phyloP scores from a whole-genome alignment of 2,888 invertebrate genomes.

The Patella ulyssiponensis region DNA sequence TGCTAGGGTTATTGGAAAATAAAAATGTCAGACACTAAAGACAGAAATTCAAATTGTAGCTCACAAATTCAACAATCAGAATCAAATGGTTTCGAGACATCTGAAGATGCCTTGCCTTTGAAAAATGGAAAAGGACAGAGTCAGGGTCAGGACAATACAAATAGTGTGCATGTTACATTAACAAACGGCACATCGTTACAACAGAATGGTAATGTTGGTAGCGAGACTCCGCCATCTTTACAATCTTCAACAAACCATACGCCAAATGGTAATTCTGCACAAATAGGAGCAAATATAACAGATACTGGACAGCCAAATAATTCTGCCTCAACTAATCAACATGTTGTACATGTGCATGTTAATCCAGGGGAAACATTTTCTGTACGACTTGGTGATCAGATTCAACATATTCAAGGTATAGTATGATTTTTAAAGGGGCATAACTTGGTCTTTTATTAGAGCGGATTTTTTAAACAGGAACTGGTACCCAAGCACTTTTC shows the following conservation, averaged over 20 bases:
- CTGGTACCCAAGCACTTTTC: too few relatives aligned
- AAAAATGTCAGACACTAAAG: conserved; percentile 7
- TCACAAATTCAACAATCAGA: background rate
- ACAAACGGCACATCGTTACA: background rate
- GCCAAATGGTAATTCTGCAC: background rate
- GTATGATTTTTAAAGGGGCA: too few relatives aligned
- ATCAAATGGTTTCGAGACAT: background rate
- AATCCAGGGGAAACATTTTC: conserved; percentile 85
- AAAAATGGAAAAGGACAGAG: background rate
- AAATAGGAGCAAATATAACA: background rate
- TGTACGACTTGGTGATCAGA: conserved; percentile 82
- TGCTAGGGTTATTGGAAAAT: background rate
- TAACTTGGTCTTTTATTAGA: too few relatives aligned
- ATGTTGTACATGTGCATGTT: conserved; percentile 83
- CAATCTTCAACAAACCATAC: background rate
- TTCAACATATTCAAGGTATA: conserved; percentile 84
- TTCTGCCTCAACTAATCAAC: conserved; percentile 70
- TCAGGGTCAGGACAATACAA: background rate
- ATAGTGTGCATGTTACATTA: background rate
- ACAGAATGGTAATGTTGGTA: background rate
- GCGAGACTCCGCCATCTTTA: background rate
- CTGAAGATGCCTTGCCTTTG: background rate
- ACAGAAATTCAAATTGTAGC: background rate
- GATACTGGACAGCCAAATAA: background rate
- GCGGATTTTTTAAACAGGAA: too few relatives aligned